Evolutionary conservation across 2,888 invertebrate species (phyloP).

Genomic region (Leucoma salicis): DNA sequence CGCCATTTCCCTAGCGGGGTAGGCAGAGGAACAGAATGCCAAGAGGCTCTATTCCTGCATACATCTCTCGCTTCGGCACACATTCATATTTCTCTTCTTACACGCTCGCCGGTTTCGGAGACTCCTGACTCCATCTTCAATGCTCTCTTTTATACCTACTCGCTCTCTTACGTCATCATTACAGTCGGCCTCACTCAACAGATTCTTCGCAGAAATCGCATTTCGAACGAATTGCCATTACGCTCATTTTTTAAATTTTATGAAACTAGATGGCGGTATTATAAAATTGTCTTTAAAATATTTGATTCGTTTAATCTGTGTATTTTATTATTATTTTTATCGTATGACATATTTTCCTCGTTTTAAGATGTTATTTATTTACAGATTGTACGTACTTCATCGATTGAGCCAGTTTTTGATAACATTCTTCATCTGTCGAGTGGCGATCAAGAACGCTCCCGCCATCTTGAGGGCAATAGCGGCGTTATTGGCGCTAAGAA

Average conservation of each 20-base stretch:
- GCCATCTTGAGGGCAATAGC: conserved; percentile 21
- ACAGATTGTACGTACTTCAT: conserved; percentile 19
- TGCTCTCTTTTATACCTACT: no score
- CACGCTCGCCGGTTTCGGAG: not conserved
- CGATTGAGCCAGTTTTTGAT: conserved; percentile 6
- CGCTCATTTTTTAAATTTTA: not conserved
- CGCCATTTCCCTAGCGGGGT: no score
- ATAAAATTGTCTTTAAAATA: not conserved
- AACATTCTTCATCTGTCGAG: conserved; percentile 3
- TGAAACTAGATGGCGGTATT: not conserved
- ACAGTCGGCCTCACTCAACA: not conserved
- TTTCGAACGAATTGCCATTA: not conserved
- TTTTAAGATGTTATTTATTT: no score
- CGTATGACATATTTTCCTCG: no score
- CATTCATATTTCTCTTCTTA: not conserved
- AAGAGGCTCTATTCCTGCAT: no score
- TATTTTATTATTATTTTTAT: no score
- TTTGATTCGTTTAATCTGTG: not conserved
- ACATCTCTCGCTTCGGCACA: no score
- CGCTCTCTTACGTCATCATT: no score
- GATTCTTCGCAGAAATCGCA: not conserved
- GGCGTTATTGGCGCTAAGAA: conserved; percentile 3
- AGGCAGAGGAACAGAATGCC: no score
- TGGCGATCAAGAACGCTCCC: conserved; percentile 12
- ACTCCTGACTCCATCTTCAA: no score